Evolutionary conservation across 2,113 vertebrate genomes (phyloP).

Genomic region (Phyllostomus discolor): DNA sequence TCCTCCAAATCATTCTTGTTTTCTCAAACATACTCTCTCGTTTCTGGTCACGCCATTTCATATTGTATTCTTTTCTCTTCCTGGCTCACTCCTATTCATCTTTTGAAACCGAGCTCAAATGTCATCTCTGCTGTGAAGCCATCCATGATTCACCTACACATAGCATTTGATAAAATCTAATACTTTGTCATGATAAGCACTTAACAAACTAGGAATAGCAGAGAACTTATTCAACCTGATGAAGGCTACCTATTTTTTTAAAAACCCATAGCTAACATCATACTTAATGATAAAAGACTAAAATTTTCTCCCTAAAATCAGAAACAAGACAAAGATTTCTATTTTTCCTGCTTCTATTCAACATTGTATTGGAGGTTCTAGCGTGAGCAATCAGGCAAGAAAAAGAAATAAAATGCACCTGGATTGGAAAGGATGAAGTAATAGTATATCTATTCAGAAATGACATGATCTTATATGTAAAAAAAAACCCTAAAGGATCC

Average conservation of each 20-base stretch:
- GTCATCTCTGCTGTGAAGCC: background rate
- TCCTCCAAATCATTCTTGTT: background rate
- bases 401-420: background rate
- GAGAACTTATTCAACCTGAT: background rate
- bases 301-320: background rate
- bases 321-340: background rate
- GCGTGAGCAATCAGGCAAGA: background rate
- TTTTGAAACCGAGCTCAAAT: background rate
- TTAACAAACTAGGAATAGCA: background rate
- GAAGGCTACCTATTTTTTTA: background rate
- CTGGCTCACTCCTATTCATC: background rate
- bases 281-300: background rate
- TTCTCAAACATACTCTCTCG: background rate
- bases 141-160: background rate
- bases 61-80: background rate
- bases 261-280: background rate
- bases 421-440: background rate
- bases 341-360: background rate
- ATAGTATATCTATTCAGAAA: background rate
- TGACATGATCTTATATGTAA: background rate
- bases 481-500: slow-evolving; percentile 3
- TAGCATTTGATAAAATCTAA: background rate
- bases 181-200: background rate
- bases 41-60: background rate
- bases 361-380: background rate